A percentile compares a stretch with the other conserved stretches of the same genome.
Evolutionary conservation across 2,797 vertebrate genomes (phyloP).

Genomic region (Megaceryle alcyon): DNA sequence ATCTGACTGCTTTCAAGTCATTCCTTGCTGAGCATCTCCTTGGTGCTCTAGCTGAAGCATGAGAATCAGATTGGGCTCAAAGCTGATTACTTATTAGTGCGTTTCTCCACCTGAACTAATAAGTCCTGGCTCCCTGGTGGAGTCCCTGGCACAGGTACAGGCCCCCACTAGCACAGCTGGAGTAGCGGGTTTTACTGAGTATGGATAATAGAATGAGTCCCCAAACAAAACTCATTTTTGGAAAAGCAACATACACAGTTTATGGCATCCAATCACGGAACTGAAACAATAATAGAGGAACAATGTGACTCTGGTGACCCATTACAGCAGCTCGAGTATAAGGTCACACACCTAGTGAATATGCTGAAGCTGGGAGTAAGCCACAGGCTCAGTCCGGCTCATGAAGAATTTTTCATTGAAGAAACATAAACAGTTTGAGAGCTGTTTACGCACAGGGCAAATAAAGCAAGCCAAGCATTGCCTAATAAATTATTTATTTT

Average conservation of each 20-base stretch:
- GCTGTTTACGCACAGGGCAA: conserved; percentile 10
- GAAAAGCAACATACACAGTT: background rate
- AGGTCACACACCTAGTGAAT: background rate
- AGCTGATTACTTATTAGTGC: background rate
- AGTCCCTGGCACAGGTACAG: background rate
- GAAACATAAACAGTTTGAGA: background rate
- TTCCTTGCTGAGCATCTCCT: background rate
- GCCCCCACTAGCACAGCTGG: background rate
- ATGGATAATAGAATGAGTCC: background rate
- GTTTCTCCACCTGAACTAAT: background rate
- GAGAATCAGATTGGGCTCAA: background rate
- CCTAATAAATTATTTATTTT: conserved; percentile 26
- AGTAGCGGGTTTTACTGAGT: background rate
- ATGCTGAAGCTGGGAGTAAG: conserved; percentile 8
- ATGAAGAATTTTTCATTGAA: conserved; percentile 6
- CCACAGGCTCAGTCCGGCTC: background rate
- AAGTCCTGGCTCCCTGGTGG: background rate
- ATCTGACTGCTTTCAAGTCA: background rate
- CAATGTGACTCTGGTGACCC: conserved; percentile 39
- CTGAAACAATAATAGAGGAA: background rate
- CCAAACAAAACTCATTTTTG: background rate
- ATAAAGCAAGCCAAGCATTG: conserved; percentile 31
- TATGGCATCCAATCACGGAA: background rate
- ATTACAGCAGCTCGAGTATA: conserved; percentile 6
- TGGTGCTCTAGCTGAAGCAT: background rate